Conservation (phyloP, 2,797 vertebrate genomes). For the Sebastes flavidus region DNA sequence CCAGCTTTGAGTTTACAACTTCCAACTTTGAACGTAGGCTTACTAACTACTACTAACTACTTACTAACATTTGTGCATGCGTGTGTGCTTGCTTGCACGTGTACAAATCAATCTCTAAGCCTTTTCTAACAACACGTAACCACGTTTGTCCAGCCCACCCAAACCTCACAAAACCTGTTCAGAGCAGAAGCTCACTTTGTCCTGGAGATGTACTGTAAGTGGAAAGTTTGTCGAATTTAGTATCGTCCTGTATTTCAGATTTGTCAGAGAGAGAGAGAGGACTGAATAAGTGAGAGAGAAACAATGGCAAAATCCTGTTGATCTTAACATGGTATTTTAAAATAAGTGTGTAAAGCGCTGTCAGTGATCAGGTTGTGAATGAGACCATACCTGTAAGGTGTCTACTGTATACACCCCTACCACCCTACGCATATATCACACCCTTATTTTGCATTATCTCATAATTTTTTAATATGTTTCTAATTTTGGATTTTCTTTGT, state of each 20-base stretch:
- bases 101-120: background rate
- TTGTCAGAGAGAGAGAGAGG: background rate
- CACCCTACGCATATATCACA: background rate
- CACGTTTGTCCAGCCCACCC: background rate
- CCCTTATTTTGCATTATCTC: slow-evolving; percentile 33
- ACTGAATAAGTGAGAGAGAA: background rate
- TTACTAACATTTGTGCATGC: slow-evolving; percentile 16
- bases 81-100: background rate
- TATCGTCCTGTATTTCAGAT: background rate
- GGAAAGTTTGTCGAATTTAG: background rate
- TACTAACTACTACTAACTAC: background rate
- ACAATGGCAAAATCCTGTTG: background rate
- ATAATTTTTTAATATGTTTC: slow-evolving; percentile 30
- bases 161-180: background rate
- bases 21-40: slow-evolving; percentile 3
- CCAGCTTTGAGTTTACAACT: slow-evolving; percentile 22
- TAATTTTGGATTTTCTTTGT: slow-evolving; percentile 58
- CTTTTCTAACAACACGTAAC: background rate
- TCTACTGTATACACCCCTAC: background rate
- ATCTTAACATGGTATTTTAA: background rate
- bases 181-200: background rate
- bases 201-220: background rate
- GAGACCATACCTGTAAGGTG: background rate
- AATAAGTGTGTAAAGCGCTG: background rate
- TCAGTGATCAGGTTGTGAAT: background rate